Conservation (phyloP, 2,113 vertebrate genomes). For the Porphyrio hochstetteri region DNA sequence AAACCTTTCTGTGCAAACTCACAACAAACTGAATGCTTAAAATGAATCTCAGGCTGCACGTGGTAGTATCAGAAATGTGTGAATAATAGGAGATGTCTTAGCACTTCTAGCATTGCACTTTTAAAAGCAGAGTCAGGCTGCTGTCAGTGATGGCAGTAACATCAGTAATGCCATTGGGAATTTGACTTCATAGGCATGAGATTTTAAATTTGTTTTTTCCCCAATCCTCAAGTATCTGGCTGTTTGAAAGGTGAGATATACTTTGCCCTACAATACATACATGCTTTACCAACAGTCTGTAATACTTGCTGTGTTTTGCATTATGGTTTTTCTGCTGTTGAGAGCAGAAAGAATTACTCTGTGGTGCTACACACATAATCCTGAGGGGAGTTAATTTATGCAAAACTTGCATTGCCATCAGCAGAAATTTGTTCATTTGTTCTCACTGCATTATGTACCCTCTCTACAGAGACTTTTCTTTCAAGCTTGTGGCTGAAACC, state of each 20-base stretch:
- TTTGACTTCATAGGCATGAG: background rate
- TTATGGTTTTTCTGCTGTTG: background rate
- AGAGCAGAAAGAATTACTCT: background rate
- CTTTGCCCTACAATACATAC: background rate
- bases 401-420: background rate
- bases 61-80: background rate
- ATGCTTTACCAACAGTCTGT: background rate
- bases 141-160: background rate
- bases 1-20: too few relatives aligned
- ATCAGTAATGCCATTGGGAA: background rate
- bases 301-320: background rate
- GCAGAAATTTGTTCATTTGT: background rate
- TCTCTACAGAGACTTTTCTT: background rate
- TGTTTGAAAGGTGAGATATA: background rate
- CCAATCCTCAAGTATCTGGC: background rate
- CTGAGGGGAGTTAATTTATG: background rate
- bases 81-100: background rate
- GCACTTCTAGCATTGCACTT: background rate
- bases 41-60: background rate
- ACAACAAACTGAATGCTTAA: background rate
- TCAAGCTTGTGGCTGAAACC: background rate
- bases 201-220: background rate
- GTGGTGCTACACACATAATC: rapidly evolving
- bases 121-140: background rate
- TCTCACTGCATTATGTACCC: background rate